phyloP scores from a whole-genome alignment of 2,113 vertebrate species.

The Tursiops truncatus region DNA sequence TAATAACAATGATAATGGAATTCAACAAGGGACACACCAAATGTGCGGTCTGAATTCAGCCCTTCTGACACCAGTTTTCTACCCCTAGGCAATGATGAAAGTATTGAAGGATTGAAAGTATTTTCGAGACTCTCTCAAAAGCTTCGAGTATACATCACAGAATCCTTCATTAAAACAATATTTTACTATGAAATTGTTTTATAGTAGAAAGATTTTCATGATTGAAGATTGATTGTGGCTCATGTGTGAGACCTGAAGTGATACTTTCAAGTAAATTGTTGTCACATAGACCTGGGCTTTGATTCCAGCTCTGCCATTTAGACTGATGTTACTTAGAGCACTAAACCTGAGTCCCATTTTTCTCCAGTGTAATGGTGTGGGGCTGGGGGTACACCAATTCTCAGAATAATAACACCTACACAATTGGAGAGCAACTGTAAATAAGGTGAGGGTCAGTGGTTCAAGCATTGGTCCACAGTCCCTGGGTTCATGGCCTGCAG shows the following conservation, averaged over 20 bases:
- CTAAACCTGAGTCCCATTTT: neutral
- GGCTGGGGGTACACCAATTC: neutral
- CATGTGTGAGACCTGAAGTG: neutral
- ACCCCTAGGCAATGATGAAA: neutral
- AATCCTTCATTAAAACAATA: conserved; percentile 7
- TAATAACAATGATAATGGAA: neutral
- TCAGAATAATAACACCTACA: neutral
- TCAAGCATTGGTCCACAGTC: neutral
- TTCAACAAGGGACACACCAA: neutral
- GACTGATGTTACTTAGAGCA: neutral
- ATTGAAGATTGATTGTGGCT: neutral
- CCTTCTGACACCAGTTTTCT: neutral
- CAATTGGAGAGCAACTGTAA: neutral
- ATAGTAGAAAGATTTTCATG: neutral
- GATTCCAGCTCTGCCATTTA: neutral
- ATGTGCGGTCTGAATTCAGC: neutral
- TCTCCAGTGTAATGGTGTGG: neutral
- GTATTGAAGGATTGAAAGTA: neutral
- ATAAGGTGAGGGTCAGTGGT: neutral
- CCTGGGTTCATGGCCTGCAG: neutral
- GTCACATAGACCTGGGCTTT: neutral
- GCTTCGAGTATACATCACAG: neutral
- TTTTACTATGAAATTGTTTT: neutral
- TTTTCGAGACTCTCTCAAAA: neutral
- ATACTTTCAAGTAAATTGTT: neutral